These are phyloP conservation scores for Ctenomys sociabilis DNA, from an alignment of 2,113 vertebrate species.

Conservation along the genomic window DNA sequence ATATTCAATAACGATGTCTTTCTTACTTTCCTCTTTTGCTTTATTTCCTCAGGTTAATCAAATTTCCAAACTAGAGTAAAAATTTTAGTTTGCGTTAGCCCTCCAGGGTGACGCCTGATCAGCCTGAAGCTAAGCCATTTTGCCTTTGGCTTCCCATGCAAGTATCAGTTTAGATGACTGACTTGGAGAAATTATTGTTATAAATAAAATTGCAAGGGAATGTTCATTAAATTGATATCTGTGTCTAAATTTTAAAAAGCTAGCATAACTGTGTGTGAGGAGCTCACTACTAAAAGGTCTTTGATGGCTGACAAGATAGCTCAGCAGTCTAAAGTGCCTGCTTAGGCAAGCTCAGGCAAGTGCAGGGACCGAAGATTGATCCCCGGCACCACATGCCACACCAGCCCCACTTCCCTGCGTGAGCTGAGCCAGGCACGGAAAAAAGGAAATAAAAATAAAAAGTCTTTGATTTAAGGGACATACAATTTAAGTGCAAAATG, in stretches of 20 bases:
- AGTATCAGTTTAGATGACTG: conserved; percentile 8
- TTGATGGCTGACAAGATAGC: not conserved
- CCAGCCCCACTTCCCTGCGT: too few species aligned
- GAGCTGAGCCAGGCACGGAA: too few species aligned
- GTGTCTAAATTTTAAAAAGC: conserved; percentile 56
- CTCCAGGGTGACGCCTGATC: conserved; percentile 4
- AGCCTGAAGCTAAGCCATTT: conserved; percentile 67
- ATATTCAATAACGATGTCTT: conserved; percentile 66
- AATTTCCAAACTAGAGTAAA: conserved; percentile 31
- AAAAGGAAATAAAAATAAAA: not conserved
- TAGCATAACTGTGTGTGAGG: conserved; percentile 33
- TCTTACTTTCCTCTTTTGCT: conserved; percentile 19
- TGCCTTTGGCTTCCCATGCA: conserved; percentile 26
- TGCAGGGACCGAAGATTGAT: too few species aligned
- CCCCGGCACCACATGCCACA: too few species aligned
- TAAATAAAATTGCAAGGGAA: not conserved
- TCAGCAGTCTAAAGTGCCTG: too few species aligned
- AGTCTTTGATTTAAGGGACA: not conserved
- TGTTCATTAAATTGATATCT: conserved; percentile 36
- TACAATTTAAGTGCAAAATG: not conserved
- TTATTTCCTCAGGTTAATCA: conserved; percentile 35
- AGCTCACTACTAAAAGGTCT: not conserved
- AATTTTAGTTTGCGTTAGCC: conserved; percentile 61
- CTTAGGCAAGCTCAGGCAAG: too few species aligned
- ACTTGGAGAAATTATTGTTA: not conserved